Conservation (phyloP, 2,113 vertebrate species). For the Electrona antarctica region DNA sequence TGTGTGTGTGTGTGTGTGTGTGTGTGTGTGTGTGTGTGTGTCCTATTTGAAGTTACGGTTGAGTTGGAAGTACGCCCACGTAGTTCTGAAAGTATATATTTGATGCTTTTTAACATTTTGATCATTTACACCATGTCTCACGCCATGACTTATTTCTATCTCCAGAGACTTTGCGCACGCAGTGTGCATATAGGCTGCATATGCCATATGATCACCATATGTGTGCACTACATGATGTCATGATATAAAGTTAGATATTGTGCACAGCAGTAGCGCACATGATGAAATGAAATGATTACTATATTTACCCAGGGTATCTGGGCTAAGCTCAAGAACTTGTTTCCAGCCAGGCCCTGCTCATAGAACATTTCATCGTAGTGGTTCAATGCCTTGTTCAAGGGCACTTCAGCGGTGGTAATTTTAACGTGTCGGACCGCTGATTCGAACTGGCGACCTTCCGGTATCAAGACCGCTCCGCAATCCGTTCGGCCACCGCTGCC, state of each 20-base stretch:
- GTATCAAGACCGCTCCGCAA: too few species aligned
- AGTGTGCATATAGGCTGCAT: conserved; percentile 33
- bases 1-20: not conserved
- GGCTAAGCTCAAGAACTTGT: too few species aligned
- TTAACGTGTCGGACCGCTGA: too few species aligned
- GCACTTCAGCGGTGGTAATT: too few species aligned
- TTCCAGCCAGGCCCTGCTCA: too few species aligned
- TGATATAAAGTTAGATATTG: conserved; percentile 25
- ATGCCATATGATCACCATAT: conserved; percentile 50
- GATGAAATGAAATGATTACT: too few species aligned
- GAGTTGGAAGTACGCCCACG: too few species aligned
- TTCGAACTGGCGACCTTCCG: too few species aligned
- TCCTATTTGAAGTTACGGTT: not conserved
- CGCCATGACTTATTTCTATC: conserved; percentile 43
- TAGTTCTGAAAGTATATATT: conserved; percentile 13
- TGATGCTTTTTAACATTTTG: not conserved
- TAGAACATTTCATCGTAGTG: too few species aligned
- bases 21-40: not conserved
- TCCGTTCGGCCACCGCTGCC: too few species aligned
- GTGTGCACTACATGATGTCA: conserved; percentile 14
- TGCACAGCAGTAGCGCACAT: conserved; percentile 17
- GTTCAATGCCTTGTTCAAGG: too few species aligned
- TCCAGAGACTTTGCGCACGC: conserved; percentile 33
- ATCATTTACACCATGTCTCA: conserved; percentile 28
- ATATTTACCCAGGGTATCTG: too few species aligned